Base-by-base conservation (phyloP, 2,888 invertebrate genomes). In the Drymonia ruficornis region DNA sequence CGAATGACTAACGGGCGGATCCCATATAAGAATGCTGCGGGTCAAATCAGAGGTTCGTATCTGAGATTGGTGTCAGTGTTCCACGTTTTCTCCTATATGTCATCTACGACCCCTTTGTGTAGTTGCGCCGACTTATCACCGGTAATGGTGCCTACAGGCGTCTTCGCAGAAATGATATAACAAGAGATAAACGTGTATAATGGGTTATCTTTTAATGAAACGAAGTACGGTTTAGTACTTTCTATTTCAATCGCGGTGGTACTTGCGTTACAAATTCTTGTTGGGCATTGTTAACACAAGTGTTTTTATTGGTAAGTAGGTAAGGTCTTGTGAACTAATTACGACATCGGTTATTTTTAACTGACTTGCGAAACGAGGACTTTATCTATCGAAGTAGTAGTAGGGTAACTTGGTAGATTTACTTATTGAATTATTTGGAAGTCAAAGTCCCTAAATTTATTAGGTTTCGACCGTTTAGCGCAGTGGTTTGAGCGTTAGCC, bases 31-130 rank as follows among this genome's bases (percentile, higher is more conserved):
- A 88, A 84, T 84, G 80, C 79, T 77, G 70, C 78, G 79, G 89
- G 88, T 89, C 86, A 87, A 83, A 86, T 85, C 84, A 74, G 77
- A 79, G 86, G 86, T 86, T 87, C 80, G 78, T 80, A 82, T 85
- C 85, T 80, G 70, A 81, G 81, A 90, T 90, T 80, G 85, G 87
- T 90, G 90, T 85, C 87, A 89, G 87, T 87, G 78, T 86, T 80
- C 83, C 87, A 83, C 81, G 85, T 79, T 88, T 87, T 86, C 87
- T 86, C 86, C 81, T 80, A 84, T 86, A 86, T 85, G 87, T 86
- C 86, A 85, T 84, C 80, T 65, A 74, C 72, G 77, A 79, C 79
- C 77, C 58, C 74, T 78, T 81, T 81, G 77, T 71, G 62, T 61
- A 59, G 65, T 56, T 68, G 69, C 61, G 68, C 56, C 59, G 70